Evolutionary conservation across 1,140 invertebrate genomes (phyloP).

Genomic region (Anastrepha obliqua): DNA sequence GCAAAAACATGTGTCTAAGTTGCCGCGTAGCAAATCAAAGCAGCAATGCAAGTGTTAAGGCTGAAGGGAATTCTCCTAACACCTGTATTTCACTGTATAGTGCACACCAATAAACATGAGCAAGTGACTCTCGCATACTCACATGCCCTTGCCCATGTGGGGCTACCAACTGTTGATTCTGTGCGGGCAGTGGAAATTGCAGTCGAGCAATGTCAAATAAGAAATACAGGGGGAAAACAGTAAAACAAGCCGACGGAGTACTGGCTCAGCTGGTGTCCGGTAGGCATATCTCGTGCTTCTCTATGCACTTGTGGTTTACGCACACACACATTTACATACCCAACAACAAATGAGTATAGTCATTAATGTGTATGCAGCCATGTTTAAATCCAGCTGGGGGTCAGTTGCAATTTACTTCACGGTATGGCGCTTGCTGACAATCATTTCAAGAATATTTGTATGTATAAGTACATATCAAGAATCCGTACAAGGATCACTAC

Average conservation of each 20-base stretch:
- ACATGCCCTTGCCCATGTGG: neutral
- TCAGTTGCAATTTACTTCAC: neutral
- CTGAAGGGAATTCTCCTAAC: neutral
- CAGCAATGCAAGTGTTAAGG: neutral
- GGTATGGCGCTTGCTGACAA: neutral
- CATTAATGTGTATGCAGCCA: neutral
- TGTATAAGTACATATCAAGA: neutral
- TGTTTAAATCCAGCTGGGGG: neutral
- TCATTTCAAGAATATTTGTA: neutral
- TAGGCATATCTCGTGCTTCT: slow-evolving; percentile 39
- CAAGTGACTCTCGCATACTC: neutral
- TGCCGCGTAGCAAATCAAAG: slow-evolving; percentile 5
- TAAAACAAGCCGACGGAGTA: neutral
- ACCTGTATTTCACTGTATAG: neutral
- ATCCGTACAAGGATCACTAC: neutral
- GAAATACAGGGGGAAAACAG: too few species aligned
- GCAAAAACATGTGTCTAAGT: neutral
- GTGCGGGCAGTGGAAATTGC: neutral
- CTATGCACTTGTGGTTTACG: slow-evolving; percentile 35
- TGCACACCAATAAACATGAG: neutral
- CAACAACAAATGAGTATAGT: neutral
- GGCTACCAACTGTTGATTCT: slow-evolving; percentile 44
- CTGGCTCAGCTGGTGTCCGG: neutral
- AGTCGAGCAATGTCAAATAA: neutral
- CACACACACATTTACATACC: neutral